Conservation (phyloP, 2,888 invertebrate species). For the Venustoraphidia nigricollis region DNA sequence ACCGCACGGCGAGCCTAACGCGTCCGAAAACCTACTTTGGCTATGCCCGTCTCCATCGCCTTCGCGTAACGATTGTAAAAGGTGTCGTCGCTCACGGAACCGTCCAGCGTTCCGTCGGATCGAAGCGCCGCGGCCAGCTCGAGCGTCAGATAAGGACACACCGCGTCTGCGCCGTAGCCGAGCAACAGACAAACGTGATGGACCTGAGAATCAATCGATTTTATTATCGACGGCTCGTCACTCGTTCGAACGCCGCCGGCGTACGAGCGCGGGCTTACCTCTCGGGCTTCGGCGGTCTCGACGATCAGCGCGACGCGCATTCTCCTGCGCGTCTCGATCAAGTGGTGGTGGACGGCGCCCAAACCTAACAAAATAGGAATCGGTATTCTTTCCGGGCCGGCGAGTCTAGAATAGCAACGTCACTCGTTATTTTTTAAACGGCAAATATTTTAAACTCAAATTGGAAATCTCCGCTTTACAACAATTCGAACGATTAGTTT, state of each 20-base stretch:
- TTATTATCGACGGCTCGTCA: not conserved
- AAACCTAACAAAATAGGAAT: slow-evolving; percentile 71
- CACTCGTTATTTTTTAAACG: no score
- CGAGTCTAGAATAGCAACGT: slow-evolving; percentile 25
- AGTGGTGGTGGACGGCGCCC: slow-evolving; percentile 88
- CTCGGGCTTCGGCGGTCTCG: slow-evolving; percentile 92
- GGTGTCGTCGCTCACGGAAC: slow-evolving; percentile 56
- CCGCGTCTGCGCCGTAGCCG: slow-evolving; percentile 93
- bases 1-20: no score
- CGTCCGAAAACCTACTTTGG: slow-evolving; percentile 40
- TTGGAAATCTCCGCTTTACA: no score
- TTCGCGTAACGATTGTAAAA: slow-evolving; percentile 79
- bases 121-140: slow-evolving; percentile 81
- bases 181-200: slow-evolving; percentile 93
- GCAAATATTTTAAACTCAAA: no score
- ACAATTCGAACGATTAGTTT: no score
- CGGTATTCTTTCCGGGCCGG: slow-evolving; percentile 48
- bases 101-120: slow-evolving; percentile 71
- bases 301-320: slow-evolving; percentile 93
- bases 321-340: slow-evolving; percentile 86
- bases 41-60: slow-evolving; percentile 68
- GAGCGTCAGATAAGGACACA: slow-evolving; percentile 93
- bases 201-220: slow-evolving; percentile 33
- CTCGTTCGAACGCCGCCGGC: no score
- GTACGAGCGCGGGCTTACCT: slow-evolving; percentile 19